Evolutionary conservation across 2,888 invertebrate genomes (phyloP), one percentile per base, ranked within the genome.

Genomic region (Trissonchulus sp.): DNA sequence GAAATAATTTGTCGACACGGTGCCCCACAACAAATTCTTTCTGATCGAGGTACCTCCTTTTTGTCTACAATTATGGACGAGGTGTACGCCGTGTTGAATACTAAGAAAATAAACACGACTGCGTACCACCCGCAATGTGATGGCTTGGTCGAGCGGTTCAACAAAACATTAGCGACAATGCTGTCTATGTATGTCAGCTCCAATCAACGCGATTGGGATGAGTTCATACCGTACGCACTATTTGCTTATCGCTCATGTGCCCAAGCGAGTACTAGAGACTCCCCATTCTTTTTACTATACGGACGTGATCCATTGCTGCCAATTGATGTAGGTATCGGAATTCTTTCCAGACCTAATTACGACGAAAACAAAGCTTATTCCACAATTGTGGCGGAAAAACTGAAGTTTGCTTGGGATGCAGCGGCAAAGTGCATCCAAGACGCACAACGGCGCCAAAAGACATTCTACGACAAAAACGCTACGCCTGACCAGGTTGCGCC

Each of bases 261-360:
- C 8, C 36, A 71, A 23, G 34, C 18, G 28, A 23, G 18, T 3
- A 71, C 71, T n/a, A 48, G 30, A 33, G 18, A 71, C n/a, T 15
- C 15, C 15, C 68, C 71, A 34, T 33, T 71, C 35, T 71, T 23
- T 48, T 30, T 34, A 34, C 71, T 33, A 8, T 71, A 23, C 33
- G 71, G 71, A 18, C 34, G 71, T n/a, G 30, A 71, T 33, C 71
- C 71, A 33, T 23, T 8, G 3, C 34, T 71, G 15, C 71, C 71
- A 35, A 33, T 33, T 23, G 71, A 71, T 28, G 37, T 30, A 23
- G 71, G n/a, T n/a, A n/a, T n/a, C n/a, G n/a, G n/a, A n/a, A n/a
- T n/a, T n/a, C n/a, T n/a, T n/a, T n/a, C n/a, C n/a, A n/a, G n/a
- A n/a, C n/a, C n/a, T n/a, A n/a, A n/a, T n/a, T n/a, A n/a, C n/a